A percentile compares a stretch with the other conserved stretches of the same genome.
Conservation (phyloP, 2,888 invertebrate species). For the Cantharis lateralis region DNA sequence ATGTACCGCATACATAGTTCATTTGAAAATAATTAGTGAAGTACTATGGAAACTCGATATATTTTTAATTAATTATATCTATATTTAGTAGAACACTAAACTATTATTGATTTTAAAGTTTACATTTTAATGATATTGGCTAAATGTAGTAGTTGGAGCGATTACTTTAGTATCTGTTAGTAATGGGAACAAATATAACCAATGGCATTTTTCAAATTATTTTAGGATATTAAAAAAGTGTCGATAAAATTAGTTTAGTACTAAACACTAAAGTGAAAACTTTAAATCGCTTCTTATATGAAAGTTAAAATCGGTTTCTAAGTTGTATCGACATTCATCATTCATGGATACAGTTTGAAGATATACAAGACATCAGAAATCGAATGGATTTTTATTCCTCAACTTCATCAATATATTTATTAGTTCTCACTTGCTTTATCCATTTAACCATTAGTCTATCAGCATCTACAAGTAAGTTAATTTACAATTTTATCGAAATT, state of each 20-base stretch:
- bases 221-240: not conserved
- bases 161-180: not conserved
- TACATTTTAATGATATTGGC: not conserved
- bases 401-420: constrained; percentile 30
- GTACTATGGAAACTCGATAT: not conserved
- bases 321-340: not conserved
- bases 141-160: not conserved
- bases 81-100: not conserved
- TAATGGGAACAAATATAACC: not conserved
- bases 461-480: constrained; percentile 24
- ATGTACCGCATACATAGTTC: not conserved
- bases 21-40: not conserved
- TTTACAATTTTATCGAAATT: not conserved
- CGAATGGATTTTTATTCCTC: constrained; percentile 32
- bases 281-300: not conserved
- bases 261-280: not conserved
- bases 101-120: not conserved
- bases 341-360: constrained; percentile 15
- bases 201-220: not conserved
- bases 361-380: constrained; percentile 2
- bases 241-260: not conserved
- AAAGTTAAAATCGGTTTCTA: not conserved
- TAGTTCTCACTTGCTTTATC: constrained; percentile 28
- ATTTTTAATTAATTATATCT: not conserved
- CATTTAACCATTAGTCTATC: constrained; percentile 18